Base-by-base conservation (phyloP, 2,797 vertebrate genomes). In the Neostethus bicornis region DNA sequence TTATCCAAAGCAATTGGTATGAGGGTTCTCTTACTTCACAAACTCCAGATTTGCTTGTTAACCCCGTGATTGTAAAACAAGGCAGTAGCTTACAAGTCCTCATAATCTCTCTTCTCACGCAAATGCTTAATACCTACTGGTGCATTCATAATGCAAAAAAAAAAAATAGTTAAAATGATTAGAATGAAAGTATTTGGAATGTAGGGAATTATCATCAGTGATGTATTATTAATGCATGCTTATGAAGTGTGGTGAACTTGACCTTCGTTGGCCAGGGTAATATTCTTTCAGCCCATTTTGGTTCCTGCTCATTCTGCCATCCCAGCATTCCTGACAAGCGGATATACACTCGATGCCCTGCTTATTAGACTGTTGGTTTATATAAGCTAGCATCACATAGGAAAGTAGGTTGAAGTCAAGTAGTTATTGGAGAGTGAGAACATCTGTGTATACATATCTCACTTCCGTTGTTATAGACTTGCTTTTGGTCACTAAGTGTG, bases 1-100 rank as follows among this genome's bases (percentile, higher is more conserved):
- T 90, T 89, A 90, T 77, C 51, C 56, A 42, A 50, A 75, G 62
- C 65, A 85, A 86, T 89, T 85, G 86, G 66, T 1, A 38, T 7
- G 60, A 53, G 57, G 39, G 61, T 56, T 53, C 60, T 62, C 55
- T 51, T 66, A 51, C 56, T 26, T 20, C 54, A 59, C 1, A 10
- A 83, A 54, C 64, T 66, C 71, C 79, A 60, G 57, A 84, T 75
- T 64, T 65, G 66, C 44, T 12, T 1, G 14, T 20, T 44, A 61
- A 56, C 64, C 53, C 63, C 48, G 67, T 49, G 38, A 66, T 78
- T 61, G 62, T 70, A 76, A 55, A 51, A 60, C 57, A 35, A 44
- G 28, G 75, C 62, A 52, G 61, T 53, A 70, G 28, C 51, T 25
- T 2, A 11, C 9, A n/a, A n/a, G n/a, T n/a, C 38, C 64, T 71